Conservation (phyloP, 1,140 invertebrate species). For the Platorchestia sp. region DNA sequence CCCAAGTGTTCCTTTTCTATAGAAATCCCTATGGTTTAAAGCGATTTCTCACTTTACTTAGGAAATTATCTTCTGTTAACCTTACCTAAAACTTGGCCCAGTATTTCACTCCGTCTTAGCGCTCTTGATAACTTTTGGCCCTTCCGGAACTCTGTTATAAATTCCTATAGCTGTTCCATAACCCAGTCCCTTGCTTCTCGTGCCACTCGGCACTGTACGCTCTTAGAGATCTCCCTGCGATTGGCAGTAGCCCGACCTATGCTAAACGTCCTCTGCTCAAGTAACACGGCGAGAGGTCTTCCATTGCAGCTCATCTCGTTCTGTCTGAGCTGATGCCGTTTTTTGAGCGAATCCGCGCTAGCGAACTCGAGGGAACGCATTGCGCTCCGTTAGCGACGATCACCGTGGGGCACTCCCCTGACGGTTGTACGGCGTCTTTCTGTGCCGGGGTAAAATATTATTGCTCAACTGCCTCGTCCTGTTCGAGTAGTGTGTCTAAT, state of each 20-base stretch:
- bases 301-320: conserved; percentile 85
- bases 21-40: not conserved
- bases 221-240: not conserved
- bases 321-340: conserved; percentile 93
- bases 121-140: not conserved
- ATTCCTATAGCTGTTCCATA: not conserved
- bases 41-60: not conserved
- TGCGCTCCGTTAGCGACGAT: conserved; percentile 65
- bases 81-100: not conserved
- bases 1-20: too few species aligned
- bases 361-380: conserved; percentile 62
- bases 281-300: not conserved
- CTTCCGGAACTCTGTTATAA: not conserved
- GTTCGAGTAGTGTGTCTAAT: conserved; percentile 7
- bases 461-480: not conserved
- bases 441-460: conserved; percentile 36
- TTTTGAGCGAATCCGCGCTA: conserved; percentile 85
- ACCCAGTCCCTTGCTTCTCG: not conserved
- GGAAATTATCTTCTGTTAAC: not conserved
- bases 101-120: not conserved
- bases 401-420: conserved; percentile 61
- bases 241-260: not conserved
- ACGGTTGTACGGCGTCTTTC: conserved; percentile 34
- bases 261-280: not conserved
- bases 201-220: not conserved